Percentiles rank a stretch among this genome's conserved stretches.
Evolutionary conservation across 2,888 invertebrate genomes (phyloP).

Genomic region (Nomada fucata): DNA sequence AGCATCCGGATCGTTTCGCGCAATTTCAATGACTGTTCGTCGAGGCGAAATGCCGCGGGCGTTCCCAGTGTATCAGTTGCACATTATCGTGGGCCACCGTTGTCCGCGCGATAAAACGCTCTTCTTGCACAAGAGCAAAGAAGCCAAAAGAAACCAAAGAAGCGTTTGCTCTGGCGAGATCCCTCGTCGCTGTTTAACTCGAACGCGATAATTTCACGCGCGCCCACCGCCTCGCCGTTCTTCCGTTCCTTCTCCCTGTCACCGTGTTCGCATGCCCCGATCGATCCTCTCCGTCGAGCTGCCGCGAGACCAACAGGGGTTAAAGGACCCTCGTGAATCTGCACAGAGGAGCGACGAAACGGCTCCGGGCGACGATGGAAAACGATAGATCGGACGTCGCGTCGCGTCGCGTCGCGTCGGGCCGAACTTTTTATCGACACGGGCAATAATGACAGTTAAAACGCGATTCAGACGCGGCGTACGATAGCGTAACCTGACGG

Average conservation of each 20-base stretch:
- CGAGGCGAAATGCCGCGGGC: constrained; percentile 45
- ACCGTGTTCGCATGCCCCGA: neutral
- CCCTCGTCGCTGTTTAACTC: constrained; percentile 64
- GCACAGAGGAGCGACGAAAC: constrained; percentile 37
- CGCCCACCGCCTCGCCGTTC: constrained; percentile 24
- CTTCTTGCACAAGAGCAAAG: no score
- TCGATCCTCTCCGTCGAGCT: constrained; percentile 60
- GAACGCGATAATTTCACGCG: constrained; percentile 59
- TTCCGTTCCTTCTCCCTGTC: constrained; percentile 20
- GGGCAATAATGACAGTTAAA: constrained; percentile 62
- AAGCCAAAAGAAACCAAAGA: no score
- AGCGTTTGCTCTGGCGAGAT: constrained; percentile 19
- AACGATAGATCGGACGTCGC: neutral
- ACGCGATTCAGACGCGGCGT: constrained; percentile 46
- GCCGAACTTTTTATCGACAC: constrained; percentile 43
- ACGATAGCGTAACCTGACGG: constrained; percentile 35
- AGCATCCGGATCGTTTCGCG: constrained; percentile 52
- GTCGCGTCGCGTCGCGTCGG: constrained; percentile 22
- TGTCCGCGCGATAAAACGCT: constrained; percentile 59
- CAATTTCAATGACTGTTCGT: constrained; percentile 61
- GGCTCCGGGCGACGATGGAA: neutral
- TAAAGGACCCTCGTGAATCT: constrained; percentile 53
- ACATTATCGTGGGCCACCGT: constrained; percentile 54
- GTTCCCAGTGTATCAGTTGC: constrained; percentile 45
- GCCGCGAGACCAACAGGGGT: constrained; percentile 50